Conservation (phyloP, 2,888 invertebrate genomes). For the Ferrisia virgata region DNA sequence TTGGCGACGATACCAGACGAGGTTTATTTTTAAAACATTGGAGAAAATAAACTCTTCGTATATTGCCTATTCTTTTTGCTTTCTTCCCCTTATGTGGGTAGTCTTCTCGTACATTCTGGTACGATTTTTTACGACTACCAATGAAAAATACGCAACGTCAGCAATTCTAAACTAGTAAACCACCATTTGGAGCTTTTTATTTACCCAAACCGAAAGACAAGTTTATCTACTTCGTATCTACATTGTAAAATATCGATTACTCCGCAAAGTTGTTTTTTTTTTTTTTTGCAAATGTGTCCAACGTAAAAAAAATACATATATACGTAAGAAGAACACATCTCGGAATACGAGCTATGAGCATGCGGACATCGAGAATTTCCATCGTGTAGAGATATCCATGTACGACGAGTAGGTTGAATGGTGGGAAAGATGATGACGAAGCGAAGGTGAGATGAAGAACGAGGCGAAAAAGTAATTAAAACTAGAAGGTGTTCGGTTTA, state of each 20-base stretch:
- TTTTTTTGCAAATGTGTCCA: background rate
- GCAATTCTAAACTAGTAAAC: background rate
- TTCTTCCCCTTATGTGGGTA: background rate
- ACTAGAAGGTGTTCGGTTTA: background rate
- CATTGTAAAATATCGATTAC: constrained; percentile 12
- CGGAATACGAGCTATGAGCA: background rate
- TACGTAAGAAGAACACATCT: no score
- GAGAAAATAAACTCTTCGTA: background rate
- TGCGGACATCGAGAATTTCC: background rate
- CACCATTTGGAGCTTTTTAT: background rate
- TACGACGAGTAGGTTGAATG: no score
- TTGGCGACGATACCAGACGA: background rate
- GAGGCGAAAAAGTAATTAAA: constrained; percentile 22
- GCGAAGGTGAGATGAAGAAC: background rate
- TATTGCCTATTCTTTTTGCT: background rate
- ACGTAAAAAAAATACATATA: background rate
- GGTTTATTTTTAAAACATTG: background rate
- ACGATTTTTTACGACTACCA: background rate
- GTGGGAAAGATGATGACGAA: background rate
- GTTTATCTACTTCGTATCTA: background rate
- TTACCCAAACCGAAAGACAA: background rate
- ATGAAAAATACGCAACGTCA: background rate
- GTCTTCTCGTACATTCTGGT: background rate
- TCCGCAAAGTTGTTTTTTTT: background rate
- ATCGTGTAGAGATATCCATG: background rate